phyloP scores from a whole-genome alignment of 2,888 invertebrate genomes.

The Galerucella pusilla region DNA sequence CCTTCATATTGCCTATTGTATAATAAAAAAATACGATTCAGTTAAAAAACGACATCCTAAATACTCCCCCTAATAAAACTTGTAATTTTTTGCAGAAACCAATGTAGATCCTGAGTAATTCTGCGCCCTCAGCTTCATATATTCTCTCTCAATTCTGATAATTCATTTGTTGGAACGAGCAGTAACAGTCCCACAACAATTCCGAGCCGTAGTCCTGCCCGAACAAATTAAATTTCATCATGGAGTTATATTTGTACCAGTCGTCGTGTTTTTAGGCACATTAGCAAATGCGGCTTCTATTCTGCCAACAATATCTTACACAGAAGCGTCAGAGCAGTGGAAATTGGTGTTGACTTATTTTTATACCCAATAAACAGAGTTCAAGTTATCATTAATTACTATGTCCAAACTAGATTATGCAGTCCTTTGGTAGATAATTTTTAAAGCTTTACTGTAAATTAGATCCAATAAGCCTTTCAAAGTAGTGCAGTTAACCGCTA shows the following conservation, averaged over 20 bases:
- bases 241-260: constrained; percentile 36
- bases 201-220: constrained; percentile 31
- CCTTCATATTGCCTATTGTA: too few species aligned
- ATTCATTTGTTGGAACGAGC: constrained; percentile 41
- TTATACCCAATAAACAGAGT: not conserved
- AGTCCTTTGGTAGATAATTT: too few species aligned
- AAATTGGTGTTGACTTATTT: not conserved
- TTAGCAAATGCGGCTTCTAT: constrained; percentile 36
- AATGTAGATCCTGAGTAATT: constrained; percentile 5
- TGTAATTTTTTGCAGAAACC: constrained; percentile 5
- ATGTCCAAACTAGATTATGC: too few species aligned
- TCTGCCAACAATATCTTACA: constrained; percentile 3
- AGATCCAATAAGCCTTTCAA: too few species aligned
- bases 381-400: not conserved
- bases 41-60: not conserved
- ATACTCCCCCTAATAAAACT: not conserved
- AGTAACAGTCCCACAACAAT: constrained; percentile 37
- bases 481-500: too few species aligned
- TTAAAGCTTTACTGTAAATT: too few species aligned
- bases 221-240: constrained; percentile 45
- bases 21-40: not conserved
- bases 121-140: not conserved
- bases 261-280: constrained; percentile 37
- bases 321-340: not conserved
- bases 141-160: constrained; percentile 31